Base-by-base conservation (phyloP, 2,797 vertebrate genomes). In the Acanthurus tractus region DNA sequence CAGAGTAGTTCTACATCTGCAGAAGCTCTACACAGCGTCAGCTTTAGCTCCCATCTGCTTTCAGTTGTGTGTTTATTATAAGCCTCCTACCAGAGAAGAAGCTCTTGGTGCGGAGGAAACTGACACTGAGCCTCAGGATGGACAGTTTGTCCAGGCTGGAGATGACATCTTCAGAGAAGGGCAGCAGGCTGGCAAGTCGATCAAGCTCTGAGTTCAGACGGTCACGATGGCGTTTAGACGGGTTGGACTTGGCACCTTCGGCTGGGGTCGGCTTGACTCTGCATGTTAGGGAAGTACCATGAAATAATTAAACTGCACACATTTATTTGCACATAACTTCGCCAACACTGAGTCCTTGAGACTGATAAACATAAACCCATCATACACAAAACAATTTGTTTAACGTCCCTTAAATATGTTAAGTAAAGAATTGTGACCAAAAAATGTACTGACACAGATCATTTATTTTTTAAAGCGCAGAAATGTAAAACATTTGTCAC, bases 111-210 rank as follows among this genome's bases (percentile, higher is more conserved):
- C 92, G 86, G 4, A 95, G 93, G 86, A 91, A 94, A 83, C 90
- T 91, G 65, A 95, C 93, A 42, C 90, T 92, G 42, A 94, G 90
- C 54, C 92, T 79, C 25, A 93, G 86, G 74, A 95, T 92, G 59
- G 94, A 94, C 7, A 95, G 92, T 48, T 96, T 95, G 85, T 96
- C 94, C 88, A 95, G 90, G 3, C 92, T 91, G 40, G 95, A 88
- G 74, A 91, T 52, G 67, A 94, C 90, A 18, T 96, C 94, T 2
- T 90, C 82, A 0, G 93, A 64, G 90, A 95, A 93, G 12, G 94
- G 94, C 79, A 94, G 87, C 58, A 94, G 87, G 79, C 84, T 76
- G 12, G 92, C 93, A 29, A 96, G 91, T 5, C 88, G 90, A 78
- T 94, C 95, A 89, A 95, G 91, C 86, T 95, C 95, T 0, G 84